Percentiles rank a stretch among this genome's conserved stretches.
Evolutionary conservation across 2,113 vertebrate genomes (phyloP).

Genomic region (Microtus pennsylvanicus): DNA sequence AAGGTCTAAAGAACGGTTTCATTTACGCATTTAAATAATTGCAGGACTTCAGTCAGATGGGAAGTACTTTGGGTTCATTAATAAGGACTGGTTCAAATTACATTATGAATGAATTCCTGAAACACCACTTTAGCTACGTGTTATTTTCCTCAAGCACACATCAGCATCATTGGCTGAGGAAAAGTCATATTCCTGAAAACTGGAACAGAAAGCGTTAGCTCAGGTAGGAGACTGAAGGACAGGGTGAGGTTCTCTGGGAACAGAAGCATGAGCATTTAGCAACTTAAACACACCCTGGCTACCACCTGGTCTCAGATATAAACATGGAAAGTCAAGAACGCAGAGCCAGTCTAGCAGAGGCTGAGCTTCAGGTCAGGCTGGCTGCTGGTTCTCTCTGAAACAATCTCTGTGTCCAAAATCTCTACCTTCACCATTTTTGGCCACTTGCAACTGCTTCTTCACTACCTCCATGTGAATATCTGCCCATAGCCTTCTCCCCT

Average conservation of each 20-base stretch:
- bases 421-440: not conserved
- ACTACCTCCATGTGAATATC: not conserved
- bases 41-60: slow-evolving; percentile 84
- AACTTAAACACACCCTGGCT: not conserved
- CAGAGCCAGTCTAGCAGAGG: not conserved
- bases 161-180: slow-evolving; percentile 59
- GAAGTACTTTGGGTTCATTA: slow-evolving; percentile 84
- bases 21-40: slow-evolving; percentile 87
- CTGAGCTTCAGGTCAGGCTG: not conserved
- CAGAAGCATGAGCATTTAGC: not conserved
- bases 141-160: slow-evolving; percentile 61
- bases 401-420: not conserved
- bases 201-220: slow-evolving; percentile 56
- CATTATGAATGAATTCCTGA: slow-evolving; percentile 80
- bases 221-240: not conserved
- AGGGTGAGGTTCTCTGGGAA: not conserved
- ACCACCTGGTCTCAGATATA: not conserved
- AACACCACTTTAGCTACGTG: slow-evolving; percentile 76
- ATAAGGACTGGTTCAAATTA: slow-evolving; percentile 82
- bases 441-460: not conserved
- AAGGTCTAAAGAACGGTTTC: slow-evolving; percentile 85
- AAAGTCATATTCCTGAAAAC: slow-evolving; percentile 73
- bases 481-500: not conserved
- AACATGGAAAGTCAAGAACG: not conserved
- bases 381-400: not conserved